Evolutionary conservation across 2,797 vertebrate genomes (phyloP), one percentile per base, ranked within the genome.

Genomic region (Leptatherina wallacei): DNA sequence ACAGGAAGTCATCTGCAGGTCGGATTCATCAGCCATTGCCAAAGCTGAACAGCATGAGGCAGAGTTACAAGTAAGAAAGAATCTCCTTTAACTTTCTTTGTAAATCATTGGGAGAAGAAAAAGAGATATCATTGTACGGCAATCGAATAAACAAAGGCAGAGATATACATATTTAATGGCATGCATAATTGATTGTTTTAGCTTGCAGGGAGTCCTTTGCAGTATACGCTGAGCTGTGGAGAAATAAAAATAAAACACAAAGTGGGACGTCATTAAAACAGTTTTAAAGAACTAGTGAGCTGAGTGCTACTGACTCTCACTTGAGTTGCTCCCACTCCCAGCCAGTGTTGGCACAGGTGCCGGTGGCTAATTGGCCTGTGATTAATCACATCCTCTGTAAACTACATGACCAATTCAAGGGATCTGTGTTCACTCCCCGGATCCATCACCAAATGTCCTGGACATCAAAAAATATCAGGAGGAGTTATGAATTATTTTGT

Each of bases 131-230:
- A 89, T 78, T 84, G 85, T 84, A 87, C 70, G 87, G 87, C 84
- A 85, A 92, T 89, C 78, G 81, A 90, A 92, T 85, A 91, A 92
- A 94, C 91, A 92, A 93, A 92, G 89, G 88, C 84, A 89, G 77
- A 78, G 88, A 93, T 91, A 93, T 94, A 81, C 91, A 92, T 93
- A 88, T 93, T 94, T 94, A 92, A 93, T 90, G 70, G 77, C 61
- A 92, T 93, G 88, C 91, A 94, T 94, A 91, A 93, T 93, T 89
- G 85, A 93, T 93, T 24, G 0, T 80, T 93, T 91, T 89, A 1
- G 85, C 92, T 93, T 16, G 77, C 87, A 91, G 90, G 91, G 91
- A 89, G 89, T 92, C 91, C 84, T 93, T 89, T 91, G 89, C 92
- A 83, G 85, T 88, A 86, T 86, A 80, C 85, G 84, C 85, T 89